These are phyloP conservation scores for Diacarnus erythraeanus DNA, from an alignment of 37 sponge, comb jelly and placozoan species.

Conservation along the genomic window DNA sequence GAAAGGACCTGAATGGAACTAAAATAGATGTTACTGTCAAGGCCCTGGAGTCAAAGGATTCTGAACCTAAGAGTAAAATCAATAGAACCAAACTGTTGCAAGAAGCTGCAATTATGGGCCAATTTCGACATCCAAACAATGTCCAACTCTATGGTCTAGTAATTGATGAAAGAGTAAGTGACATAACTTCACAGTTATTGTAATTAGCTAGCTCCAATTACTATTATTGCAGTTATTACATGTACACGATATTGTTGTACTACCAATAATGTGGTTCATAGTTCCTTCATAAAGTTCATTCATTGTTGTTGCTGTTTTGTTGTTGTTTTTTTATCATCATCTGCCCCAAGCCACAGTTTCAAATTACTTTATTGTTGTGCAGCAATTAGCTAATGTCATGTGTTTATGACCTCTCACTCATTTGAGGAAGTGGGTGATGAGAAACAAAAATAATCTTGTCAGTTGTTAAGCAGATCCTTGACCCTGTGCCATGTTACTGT, in stretches of 20 bases:
- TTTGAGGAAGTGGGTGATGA: no score
- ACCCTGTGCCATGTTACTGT: no score
- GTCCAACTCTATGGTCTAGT: constrained; percentile 43
- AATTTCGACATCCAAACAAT: constrained; percentile 55
- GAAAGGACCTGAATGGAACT: background rate
- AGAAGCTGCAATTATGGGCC: constrained; percentile 59
- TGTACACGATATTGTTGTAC: background rate
- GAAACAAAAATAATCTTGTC: no score
- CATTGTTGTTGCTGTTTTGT: background rate
- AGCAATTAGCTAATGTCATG: no score
- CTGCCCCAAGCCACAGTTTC: no score
- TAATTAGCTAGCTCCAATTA: background rate
- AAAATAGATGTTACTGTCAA: background rate
- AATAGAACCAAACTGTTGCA: constrained; percentile 30
- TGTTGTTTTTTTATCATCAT: background rate
- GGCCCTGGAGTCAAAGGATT: background rate
- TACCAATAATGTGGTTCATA: no score
- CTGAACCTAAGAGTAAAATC: background rate
- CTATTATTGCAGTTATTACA: background rate
- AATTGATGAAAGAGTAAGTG: constrained; percentile 1
- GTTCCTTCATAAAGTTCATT: background rate
- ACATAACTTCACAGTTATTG: background rate
- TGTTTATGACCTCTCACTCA: no score
- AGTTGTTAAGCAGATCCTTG: no score
- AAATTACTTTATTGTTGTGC: no score